Conservation (phyloP, 2,113 vertebrate species). For the Ginglymostoma cirratum region DNA sequence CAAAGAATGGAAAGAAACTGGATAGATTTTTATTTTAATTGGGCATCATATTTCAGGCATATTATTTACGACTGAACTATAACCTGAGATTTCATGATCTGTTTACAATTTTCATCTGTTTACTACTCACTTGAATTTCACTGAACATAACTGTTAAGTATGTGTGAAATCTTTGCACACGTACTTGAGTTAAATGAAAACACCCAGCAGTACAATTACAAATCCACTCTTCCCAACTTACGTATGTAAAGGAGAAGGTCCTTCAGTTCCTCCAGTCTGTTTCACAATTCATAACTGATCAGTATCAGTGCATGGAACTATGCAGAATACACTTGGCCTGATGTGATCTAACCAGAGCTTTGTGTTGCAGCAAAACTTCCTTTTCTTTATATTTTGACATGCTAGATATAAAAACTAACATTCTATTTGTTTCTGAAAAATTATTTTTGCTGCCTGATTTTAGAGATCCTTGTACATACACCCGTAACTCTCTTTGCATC, state of each 20-base stretch:
- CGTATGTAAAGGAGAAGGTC: background rate
- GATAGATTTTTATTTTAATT: background rate
- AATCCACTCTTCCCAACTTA: background rate
- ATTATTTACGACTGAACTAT: background rate
- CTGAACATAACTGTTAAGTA: background rate
- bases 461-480: background rate
- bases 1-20: constrained; percentile 25
- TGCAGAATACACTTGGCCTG: background rate
- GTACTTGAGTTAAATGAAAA: background rate
- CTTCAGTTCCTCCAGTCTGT: background rate
- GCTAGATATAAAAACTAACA: background rate
- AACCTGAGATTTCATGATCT: background rate
- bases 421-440: background rate
- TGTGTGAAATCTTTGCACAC: background rate
- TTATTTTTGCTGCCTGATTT: background rate
- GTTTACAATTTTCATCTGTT: background rate
- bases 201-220: background rate
- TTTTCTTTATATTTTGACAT: background rate
- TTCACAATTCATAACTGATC: background rate
- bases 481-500: background rate
- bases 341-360: background rate
- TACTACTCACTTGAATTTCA: background rate
- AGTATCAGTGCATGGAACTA: background rate
- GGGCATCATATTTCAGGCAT: constrained; percentile 6
- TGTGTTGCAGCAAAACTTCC: background rate